Base-by-base conservation (phyloP, 1,140 invertebrate genomes). In the Papilio xuthus region DNA sequence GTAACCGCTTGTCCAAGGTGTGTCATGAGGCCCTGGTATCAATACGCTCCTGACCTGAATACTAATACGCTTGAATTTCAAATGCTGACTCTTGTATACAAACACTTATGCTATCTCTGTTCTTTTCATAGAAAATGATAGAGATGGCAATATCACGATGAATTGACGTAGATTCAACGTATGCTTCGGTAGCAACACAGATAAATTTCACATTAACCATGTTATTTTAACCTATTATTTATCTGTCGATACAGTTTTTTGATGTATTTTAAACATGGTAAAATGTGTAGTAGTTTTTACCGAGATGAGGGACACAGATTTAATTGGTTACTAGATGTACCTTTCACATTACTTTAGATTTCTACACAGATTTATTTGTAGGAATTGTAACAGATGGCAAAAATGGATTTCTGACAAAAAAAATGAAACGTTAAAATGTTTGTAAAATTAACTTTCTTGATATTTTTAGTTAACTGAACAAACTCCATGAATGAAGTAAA, bases 1-100 rank as follows among this genome's bases (percentile, higher is more conserved):
- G 81, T 81, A 81, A 81, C 76, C 71, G 80, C 37, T 74, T 77
- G 79, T 63, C 78, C 72, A 72, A 79, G 72, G 77, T 69, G 78
- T 75, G 28, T 75, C 69, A 60, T 78, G 80, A 79, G 60, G 41
- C 67, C 67, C 67, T 73, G 78, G 78, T 79, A 81, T 82, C 78
- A 76, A 70, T 47, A 56, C 73, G 77, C 60, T 67, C 70, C 78
- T 78, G 80, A 70, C 63, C 60, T 63, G 83, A 78, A 82, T 82
- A 82, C 80, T 84, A 82, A 84, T 81, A 41, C 37, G 32, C 7
- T 37, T 42, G 1, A 74, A 69, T 47, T 47, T 47, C 13, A 47
- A 47, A 18, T 47, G 13, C 15, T 47, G 32, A 47, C 44, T 18
- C 44, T 47, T 47, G 15, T 47, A 47, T 18, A 47, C 44, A 47